A percentile compares a stretch with the other conserved stretches of the same genome.
Conservation (phyloP, 1,140 invertebrate species). For the Aphis craccivora region DNA sequence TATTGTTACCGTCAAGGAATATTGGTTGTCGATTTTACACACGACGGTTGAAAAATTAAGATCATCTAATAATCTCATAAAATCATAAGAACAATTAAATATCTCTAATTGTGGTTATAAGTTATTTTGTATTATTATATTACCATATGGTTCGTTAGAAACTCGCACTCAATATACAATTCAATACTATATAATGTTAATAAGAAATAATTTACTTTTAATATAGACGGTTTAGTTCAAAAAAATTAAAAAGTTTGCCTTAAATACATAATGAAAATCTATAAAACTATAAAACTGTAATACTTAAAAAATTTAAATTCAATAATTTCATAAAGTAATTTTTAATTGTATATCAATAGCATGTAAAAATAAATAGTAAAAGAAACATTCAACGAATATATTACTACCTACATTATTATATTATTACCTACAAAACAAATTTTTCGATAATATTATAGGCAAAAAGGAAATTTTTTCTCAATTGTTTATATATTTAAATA, state of each 20-base stretch:
- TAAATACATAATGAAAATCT: not conserved
- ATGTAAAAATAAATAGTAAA: no score
- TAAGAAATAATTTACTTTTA: not conserved
- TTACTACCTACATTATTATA: not conserved
- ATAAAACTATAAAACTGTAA: not conserved
- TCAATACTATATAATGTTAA: not conserved
- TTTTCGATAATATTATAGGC: not conserved
- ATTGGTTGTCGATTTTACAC: not conserved
- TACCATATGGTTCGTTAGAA: not conserved
- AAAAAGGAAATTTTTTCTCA: not conserved
- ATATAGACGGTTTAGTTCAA: not conserved
- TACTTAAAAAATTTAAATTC: not conserved
- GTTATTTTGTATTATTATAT: not conserved
- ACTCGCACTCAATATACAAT: not conserved
- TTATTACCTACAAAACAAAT: not conserved
- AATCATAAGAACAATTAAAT: not conserved
- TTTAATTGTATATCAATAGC: not conserved
- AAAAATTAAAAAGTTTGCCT: not conserved
- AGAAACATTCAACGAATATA: not conserved
- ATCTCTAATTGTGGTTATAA: not conserved
- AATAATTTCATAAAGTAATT: not conserved
- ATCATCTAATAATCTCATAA: not conserved
- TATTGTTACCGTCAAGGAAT: not conserved
- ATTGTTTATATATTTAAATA: not conserved
- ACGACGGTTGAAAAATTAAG: not conserved